Evolutionary conservation across 2,113 vertebrate species (phyloP), one percentile per base, ranked within the genome.

Genomic region (Furnarius figulus): DNA sequence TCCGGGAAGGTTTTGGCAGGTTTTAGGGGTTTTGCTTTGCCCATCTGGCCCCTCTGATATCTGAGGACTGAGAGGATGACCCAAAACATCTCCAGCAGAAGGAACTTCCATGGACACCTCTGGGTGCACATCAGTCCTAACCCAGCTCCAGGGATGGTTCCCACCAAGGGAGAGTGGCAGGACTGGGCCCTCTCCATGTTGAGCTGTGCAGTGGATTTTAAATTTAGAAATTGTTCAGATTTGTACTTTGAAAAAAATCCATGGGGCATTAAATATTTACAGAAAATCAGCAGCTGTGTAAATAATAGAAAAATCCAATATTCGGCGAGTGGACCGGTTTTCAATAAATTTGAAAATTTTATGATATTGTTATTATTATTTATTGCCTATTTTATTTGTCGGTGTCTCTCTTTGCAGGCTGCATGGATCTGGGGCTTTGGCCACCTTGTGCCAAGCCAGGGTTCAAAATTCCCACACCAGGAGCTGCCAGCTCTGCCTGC

Each of bases 311-410:
- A 96, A 92, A 96, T 83, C 83, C 96, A 78, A 95, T 95, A 90
- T 81, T 81, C 44, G 23, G 83, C 22, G 44, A 90, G 79, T 47
- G 85, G 95, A 90, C 59, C 8, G 23, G 87, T 90, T 96, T 94
- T 94, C 96, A 94, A 97, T 96, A 95, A 92, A 94, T 94, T 94
- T 96, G 96, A 96, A 96, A 95, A 78, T 96, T 96, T 96, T 96
- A 97, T 97, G 88, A 95, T 95, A 97, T 96, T 93, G 92, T 96
- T 95, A 88, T 97, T 94, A 95, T 96, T 97, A 96, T 97, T 97
- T 96, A 97, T 97, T 92, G 96, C 95, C 95, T 89, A 13, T 94
- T 96, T 96, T 63, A 95, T 97, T 96, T 93, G 93, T 33, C 14
- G 5, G 76, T 87, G 81, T 86, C 90, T 95, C 79, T 80, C 89